Base-by-base conservation (phyloP, 2,888 invertebrate genomes). In the Eledona agricola region DNA sequence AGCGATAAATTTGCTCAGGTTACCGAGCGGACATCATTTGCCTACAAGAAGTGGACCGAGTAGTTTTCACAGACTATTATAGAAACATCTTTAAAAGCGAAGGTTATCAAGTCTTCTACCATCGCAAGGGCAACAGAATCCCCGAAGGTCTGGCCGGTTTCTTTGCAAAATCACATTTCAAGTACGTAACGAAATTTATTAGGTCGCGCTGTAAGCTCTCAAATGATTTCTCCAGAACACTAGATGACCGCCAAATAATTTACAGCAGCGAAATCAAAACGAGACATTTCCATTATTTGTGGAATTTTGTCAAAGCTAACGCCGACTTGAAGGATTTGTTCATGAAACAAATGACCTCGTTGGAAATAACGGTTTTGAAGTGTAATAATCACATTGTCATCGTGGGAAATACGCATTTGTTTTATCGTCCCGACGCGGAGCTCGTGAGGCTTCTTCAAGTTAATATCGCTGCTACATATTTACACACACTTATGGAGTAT, bases 11-110 rank as follows among this genome's bases (percentile, higher is more conserved):
- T n/a, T n/a, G 3, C 9, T 31, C 22, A 86, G 93, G 93, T 13
- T 97, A 95, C 72, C 90, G 96, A 78, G 86, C 88, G 11, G 97
- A 97, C 74, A 78, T 97, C 35, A 79, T 95, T 43, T 96, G 96
- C 66, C 79, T 97, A 10, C 97, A 98, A 82, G 97, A 98, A 81
- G 93, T 96, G 0, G 97, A 97, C 72, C 71, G 71, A 4, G 89
- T 87, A 76, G 78, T 93, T 34, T 95, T 87, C 74, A 76, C 82
- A 4, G 70, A 80, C 55, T 89, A 88, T 67, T 79, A 96, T 12
- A 66, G 72, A 19, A 83, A 85, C 4, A 77, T 84, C 13, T 75
- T 96, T 6, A 69, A 75, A 12, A 69, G 75, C 1, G 66, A 81
- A 28, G 83, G 83, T 1, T 83, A 84, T 52, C 71, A 78, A 29